Conservation (phyloP, 2,113 vertebrate genomes). For the Phylloscopus trochiloides region DNA sequence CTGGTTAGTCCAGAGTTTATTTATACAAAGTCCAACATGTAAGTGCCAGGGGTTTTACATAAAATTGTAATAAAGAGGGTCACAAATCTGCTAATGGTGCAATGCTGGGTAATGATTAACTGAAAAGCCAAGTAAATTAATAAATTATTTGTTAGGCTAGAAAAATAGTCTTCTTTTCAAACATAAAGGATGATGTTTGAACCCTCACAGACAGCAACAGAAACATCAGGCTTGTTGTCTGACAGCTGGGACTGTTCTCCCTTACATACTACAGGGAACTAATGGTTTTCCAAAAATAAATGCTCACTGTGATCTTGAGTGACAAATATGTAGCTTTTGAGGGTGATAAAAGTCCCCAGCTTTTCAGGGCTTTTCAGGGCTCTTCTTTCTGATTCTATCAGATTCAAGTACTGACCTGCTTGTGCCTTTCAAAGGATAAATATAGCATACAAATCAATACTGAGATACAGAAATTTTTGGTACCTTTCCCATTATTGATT, state of each 20-base stretch:
- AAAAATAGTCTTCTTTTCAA: neutral
- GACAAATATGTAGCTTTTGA: neutral
- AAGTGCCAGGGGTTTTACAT: neutral
- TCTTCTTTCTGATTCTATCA: neutral
- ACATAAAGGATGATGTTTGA: neutral
- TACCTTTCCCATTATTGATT: conserved; percentile 35
- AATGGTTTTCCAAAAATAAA: neutral
- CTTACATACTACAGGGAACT: neutral
- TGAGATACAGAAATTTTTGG: neutral
- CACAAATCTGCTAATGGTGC: neutral
- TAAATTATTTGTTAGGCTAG: neutral
- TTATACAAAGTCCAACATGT: neutral
- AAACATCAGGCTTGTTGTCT: neutral
- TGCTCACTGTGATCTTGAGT: neutral
- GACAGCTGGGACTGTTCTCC: neutral
- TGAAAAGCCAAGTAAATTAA: neutral
- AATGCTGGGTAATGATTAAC: neutral
- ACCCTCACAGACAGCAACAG: neutral
- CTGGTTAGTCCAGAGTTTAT: neutral
- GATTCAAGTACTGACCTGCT: neutral
- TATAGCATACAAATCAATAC: conserved; percentile 14
- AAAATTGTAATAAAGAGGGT: neutral
- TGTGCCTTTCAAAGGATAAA: conserved; percentile 11
- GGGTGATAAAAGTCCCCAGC: neutral
- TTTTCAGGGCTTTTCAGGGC: neutral